Evolutionary conservation across 2,113 vertebrate species (phyloP), one percentile per base, ranked within the genome.

Genomic region (Dipodomys stephensi): DNA sequence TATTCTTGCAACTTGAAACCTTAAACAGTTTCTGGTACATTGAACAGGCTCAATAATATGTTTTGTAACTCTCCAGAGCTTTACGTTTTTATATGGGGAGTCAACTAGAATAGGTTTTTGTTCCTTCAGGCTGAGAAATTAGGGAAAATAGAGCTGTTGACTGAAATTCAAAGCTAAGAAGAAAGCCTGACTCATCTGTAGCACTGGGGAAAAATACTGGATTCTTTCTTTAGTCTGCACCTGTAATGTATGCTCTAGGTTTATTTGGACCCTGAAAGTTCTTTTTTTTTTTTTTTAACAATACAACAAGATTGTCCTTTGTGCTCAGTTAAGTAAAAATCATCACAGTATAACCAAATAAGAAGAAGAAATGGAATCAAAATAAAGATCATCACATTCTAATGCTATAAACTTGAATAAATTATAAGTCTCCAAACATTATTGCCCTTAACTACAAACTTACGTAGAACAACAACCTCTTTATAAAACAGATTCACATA

Each of bases 381-480:
- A 85, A 68, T 90, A 93, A 93, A 44, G 27, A 90, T 4, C 15
- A 10, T 15, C 27, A 76, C 9, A 73, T 15, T 10, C 88, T 32
- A 57, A 35, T 77, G 76, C 39, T 71, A 80, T 18, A 85, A 92
- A 92, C 6, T 72, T 88, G 7, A 83, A 25, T 78, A 84, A 93
- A n/a, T 79, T 30, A 88, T 9, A 92, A 76, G 11, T 84, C 12
- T 82, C 19, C 46, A 82, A 95, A 57, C 8, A 23, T 62, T 81
- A 80, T 78, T 87, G 49, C n/a, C 28, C 25, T 93, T 12, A 89
- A 65, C 4, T 4, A 22, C 81, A 83, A 78, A 4, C 28, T 28
- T 73, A 25, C 28, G 76, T 60, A 69, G 68, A 93, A 46, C 7
- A 81, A 49, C 10, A 44, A 79, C 30, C 82, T 78, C 69, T 82